Conservation (phyloP, 2,888 invertebrate species). For the Cephonodes hylas region DNA sequence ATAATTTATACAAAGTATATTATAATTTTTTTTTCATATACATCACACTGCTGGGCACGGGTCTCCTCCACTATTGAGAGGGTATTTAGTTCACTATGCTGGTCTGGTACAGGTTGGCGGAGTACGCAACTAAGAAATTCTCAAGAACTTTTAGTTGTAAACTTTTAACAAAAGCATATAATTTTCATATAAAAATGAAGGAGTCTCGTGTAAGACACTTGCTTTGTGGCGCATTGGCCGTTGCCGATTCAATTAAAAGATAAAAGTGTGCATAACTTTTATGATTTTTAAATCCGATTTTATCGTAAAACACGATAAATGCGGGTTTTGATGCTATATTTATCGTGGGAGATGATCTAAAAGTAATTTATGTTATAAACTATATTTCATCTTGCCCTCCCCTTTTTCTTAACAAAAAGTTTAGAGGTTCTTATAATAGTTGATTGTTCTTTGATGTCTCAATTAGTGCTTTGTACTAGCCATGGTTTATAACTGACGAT, state of each 20-base stretch:
- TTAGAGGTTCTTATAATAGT: background rate
- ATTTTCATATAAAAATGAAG: background rate
- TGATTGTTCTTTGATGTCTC: background rate
- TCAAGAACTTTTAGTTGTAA: background rate
- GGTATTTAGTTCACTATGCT: too few relatives aligned
- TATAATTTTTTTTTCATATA: too few relatives aligned
- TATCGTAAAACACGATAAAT: slow-evolving; percentile 5
- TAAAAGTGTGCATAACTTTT: slow-evolving; percentile 6
- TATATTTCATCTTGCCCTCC: background rate
- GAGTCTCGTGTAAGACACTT: background rate
- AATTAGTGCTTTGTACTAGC: too few relatives aligned
- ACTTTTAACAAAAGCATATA: background rate
- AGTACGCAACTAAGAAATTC: too few relatives aligned
- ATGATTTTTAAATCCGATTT: slow-evolving; percentile 12
- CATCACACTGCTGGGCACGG: too few relatives aligned
- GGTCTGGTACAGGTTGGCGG: too few relatives aligned
- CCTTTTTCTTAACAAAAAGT: background rate
- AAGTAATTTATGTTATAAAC: background rate
- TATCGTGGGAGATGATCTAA: background rate
- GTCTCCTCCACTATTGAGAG: too few relatives aligned
- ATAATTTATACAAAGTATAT: too few relatives aligned
- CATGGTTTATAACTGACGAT: too few relatives aligned
- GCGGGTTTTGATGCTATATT: background rate
- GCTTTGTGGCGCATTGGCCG: slow-evolving; percentile 8
- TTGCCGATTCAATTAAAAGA: slow-evolving; percentile 21